Evolutionary conservation across 2,113 vertebrate species (phyloP).

Genomic region (Aix galericulata): DNA sequence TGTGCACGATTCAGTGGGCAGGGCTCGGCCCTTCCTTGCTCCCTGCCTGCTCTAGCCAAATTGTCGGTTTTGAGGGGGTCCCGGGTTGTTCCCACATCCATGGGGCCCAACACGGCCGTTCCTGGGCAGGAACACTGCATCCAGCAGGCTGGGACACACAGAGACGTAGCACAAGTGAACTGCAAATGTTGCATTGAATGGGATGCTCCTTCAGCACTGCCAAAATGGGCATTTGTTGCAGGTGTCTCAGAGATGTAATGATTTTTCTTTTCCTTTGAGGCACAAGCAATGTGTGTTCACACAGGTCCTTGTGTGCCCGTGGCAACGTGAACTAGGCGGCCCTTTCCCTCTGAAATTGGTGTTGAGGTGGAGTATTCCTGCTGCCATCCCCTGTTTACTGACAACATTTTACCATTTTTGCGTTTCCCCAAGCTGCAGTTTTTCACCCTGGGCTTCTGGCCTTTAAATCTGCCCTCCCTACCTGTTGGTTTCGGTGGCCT

Average conservation of each 20-base stretch:
- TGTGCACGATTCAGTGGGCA: background rate
- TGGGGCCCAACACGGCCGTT: background rate
- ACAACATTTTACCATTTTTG: background rate
- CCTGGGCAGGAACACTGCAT: too few relatives aligned
- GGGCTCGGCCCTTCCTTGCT: accelerated
- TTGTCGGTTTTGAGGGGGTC: background rate
- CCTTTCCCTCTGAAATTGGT: background rate
- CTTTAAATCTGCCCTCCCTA: background rate
- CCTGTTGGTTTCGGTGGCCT: background rate
- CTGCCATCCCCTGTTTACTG: background rate
- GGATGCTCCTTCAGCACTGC: background rate
- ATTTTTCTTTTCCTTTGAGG: background rate
- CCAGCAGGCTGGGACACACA: too few relatives aligned
- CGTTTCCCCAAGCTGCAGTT: background rate
- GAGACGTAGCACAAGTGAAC: too few relatives aligned
- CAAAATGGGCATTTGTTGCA: background rate
- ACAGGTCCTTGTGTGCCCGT: background rate
- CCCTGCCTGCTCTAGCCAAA: background rate
- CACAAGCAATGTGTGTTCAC: background rate
- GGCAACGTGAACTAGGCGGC: background rate
- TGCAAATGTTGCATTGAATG: background rate
- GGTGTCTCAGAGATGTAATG: background rate
- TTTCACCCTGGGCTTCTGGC: background rate
- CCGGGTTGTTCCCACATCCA: accelerated
- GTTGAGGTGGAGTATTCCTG: background rate